Percentiles rank a stretch among this genome's conserved stretches.
These are phyloP conservation scores for Trichoplusia ni DNA, from an alignment of 1,140 invertebrate genomes.

Conservation along the genomic window DNA sequence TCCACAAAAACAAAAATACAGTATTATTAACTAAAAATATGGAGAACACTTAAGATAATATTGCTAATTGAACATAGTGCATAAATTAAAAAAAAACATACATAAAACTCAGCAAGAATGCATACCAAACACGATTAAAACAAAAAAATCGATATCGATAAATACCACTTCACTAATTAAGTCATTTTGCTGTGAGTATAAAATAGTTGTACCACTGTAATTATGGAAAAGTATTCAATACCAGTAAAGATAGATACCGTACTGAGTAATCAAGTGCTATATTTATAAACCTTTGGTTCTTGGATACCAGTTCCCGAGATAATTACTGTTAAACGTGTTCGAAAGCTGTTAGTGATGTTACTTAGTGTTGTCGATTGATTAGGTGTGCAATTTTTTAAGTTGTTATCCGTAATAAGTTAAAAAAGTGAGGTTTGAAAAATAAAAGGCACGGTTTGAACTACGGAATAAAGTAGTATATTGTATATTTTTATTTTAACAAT, in stretches of 20 bases:
- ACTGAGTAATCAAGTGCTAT: slow-evolving; percentile 60
- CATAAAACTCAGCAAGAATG: not conserved
- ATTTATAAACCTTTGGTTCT: slow-evolving; percentile 50
- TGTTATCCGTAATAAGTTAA: too few species aligned
- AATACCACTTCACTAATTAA: slow-evolving; percentile 7
- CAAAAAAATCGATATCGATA: slow-evolving; percentile 13
- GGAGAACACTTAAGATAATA: too few species aligned
- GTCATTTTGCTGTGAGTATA: slow-evolving; percentile 40
- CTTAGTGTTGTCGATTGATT: slow-evolving; percentile 17
- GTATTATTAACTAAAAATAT: too few species aligned
- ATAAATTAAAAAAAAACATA: not conserved
- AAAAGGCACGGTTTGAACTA: too few species aligned
- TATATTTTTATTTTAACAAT: too few species aligned
- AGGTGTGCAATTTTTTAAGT: not conserved
- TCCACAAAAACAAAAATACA: too few species aligned
- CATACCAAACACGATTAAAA: not conserved
- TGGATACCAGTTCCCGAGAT: slow-evolving; percentile 52
- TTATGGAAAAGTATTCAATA: slow-evolving; percentile 42
- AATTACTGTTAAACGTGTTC: slow-evolving; percentile 57
- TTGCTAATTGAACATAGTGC: not conserved
- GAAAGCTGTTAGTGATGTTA: slow-evolving; percentile 39
- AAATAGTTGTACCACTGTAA: slow-evolving; percentile 47
- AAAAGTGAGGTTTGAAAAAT: too few species aligned
- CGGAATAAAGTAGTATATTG: too few species aligned
- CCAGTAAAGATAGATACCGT: not conserved